Evolutionary conservation across 2,113 vertebrate genomes (phyloP).

Genomic region (Oryzias celebensis): DNA sequence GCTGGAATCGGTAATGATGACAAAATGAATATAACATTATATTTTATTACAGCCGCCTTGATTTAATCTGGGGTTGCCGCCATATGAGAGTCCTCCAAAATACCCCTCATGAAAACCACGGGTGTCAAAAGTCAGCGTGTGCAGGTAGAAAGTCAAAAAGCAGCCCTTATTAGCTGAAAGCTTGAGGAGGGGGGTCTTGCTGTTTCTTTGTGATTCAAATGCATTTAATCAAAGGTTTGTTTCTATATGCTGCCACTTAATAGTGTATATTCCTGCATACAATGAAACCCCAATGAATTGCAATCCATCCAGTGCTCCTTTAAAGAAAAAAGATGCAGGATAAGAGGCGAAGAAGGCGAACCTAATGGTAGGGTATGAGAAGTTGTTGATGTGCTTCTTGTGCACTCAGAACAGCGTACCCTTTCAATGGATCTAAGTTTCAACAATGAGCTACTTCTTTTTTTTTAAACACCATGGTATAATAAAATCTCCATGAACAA

Average conservation of each 20-base stretch:
- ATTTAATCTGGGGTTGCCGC: conserved; percentile 76
- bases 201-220: conserved; percentile 85
- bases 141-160: conserved; percentile 71
- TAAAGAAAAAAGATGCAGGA: conserved; percentile 69
- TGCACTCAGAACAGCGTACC: conserved; percentile 57
- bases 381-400: conserved; percentile 71
- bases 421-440: conserved; percentile 60
- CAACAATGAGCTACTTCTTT: conserved; percentile 57
- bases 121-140: conserved; percentile 75
- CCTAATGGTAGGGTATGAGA: conserved; percentile 75
- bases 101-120: conserved; percentile 66
- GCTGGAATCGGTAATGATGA: conserved; percentile 73
- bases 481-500: conserved; percentile 59
- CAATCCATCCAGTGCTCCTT: conserved; percentile 62
- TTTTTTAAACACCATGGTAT: conserved; percentile 20
- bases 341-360: conserved; percentile 66
- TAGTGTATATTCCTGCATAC: conserved; percentile 80
- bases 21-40: conserved; percentile 78
- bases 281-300: conserved; percentile 73
- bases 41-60: conserved; percentile 72
- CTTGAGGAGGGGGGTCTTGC: conserved; percentile 71
- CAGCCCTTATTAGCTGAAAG: conserved; percentile 72
- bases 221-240: conserved; percentile 85
- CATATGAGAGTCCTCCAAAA: conserved; percentile 65
- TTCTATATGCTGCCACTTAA: conserved; percentile 79